Conservation (phyloP, 2,888 invertebrate genomes). For the Agrotis segetum region DNA sequence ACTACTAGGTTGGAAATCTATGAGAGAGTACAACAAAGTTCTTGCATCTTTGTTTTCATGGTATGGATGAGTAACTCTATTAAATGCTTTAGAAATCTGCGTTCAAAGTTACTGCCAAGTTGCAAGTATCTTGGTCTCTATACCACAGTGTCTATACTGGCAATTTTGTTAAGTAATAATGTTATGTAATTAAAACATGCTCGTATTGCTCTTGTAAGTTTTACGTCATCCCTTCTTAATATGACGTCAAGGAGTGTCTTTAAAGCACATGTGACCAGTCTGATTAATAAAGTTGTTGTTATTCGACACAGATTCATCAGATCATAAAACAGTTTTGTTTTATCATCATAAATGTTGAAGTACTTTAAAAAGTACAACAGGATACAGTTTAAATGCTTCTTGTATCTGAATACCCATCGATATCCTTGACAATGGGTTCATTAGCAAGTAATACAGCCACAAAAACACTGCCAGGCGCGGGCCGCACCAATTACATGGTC, state of each 20-base stretch:
- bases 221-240: constrained; percentile 38
- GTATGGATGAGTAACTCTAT: constrained; percentile 29
- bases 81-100: constrained; percentile 48
- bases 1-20: constrained; percentile 36
- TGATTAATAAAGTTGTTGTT: constrained; percentile 10
- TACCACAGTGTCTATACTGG: too few relatives aligned
- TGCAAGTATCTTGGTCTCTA: constrained; percentile 14
- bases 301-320: constrained; percentile 24
- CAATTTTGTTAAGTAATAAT: constrained; percentile 30
- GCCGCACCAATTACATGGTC: constrained; percentile 78
- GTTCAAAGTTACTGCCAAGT: constrained; percentile 21
- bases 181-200: constrained; percentile 30
- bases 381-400: constrained; percentile 15
- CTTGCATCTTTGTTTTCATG: constrained; percentile 27
- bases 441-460: constrained; percentile 64
- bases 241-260: constrained; percentile 49
- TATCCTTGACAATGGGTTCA: constrained; percentile 63
- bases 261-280: constrained; percentile 31
- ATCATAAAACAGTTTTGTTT: neutral
- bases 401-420: constrained; percentile 22
- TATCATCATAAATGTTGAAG: constrained; percentile 7
- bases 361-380: constrained; percentile 20
- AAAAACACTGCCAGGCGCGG: constrained; percentile 65
- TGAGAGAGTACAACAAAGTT: constrained; percentile 47
- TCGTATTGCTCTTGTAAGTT: constrained; percentile 8